Conservation (phyloP, 2,797 vertebrate species). For the Pteronotus mesoamericanus region DNA sequence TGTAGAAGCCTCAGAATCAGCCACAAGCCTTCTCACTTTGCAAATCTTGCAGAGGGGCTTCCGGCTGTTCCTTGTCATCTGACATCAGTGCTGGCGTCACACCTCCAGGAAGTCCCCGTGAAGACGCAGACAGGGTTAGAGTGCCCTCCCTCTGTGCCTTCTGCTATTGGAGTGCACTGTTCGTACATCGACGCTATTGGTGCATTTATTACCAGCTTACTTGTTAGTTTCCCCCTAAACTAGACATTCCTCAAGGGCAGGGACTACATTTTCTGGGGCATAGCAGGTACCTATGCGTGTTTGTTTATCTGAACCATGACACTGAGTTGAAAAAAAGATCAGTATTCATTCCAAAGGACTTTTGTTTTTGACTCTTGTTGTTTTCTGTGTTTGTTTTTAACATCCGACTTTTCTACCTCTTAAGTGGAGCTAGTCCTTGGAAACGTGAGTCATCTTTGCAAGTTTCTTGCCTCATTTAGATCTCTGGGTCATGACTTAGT, state of each 20-base stretch:
- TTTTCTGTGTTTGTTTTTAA: neutral
- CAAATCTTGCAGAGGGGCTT: neutral
- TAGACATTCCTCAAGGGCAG: neutral
- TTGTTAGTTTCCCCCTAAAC: neutral
- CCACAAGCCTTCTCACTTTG: rapidly evolving
- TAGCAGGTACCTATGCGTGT: rapidly evolving
- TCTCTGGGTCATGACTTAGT: conserved; percentile 11
- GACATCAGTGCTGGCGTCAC: neutral
- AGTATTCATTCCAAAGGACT: neutral
- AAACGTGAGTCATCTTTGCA: neutral
- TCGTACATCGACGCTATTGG: rapidly evolving
- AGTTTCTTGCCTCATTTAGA: neutral
- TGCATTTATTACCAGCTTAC: neutral
- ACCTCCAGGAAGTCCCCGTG: neutral
- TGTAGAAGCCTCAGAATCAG: neutral
- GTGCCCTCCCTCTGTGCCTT: rapidly evolving
- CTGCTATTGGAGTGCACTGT: neutral
- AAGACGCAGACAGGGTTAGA: neutral
- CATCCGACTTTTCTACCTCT: neutral
- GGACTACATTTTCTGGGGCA: neutral
- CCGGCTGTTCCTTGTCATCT: neutral
- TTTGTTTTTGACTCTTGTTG: no score
- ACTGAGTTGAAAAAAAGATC: neutral
- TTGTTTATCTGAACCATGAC: neutral
- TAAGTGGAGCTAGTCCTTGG: neutral